Base-by-base conservation (phyloP, 2,888 invertebrate species). In the Neria commutata region DNA sequence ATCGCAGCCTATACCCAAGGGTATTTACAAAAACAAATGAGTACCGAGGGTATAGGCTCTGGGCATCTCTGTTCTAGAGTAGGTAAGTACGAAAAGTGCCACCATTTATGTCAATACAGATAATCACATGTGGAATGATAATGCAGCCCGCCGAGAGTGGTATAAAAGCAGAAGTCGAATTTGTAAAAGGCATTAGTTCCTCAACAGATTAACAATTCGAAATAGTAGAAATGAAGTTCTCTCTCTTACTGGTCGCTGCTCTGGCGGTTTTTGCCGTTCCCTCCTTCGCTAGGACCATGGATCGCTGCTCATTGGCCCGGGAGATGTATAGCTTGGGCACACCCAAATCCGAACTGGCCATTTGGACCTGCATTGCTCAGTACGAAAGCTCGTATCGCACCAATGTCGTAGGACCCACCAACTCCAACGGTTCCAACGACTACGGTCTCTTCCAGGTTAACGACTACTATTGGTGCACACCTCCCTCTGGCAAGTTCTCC, bases 371-470 rank as follows among this genome's bases (percentile, higher is more conserved):
- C 60, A 67, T 74, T 58, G 72, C 69, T n/a, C 56, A 74, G 61
- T 63, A 67, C 26, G 70, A 73, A 63, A 74, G 69, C 49, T 64
- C 63, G 25, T 78, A 81, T 42, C 79, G 81, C 45, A 84, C 85
- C 0, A 66, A 78, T 17, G 81, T 77, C 1, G 74, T 81, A 2
- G 83, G 85, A 0, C 78, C 75, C 2, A n/a, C n/a, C n/a, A 85
- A 85, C 71, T 66, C 58, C 1, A 82, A 85, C 61, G 84, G 85
- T 1, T 76, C 79, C 55, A 69, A 69, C 42, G 82, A 83, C 67
- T 82, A 72, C 59, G 79, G 79, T n/a, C 67, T 79, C 56, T 79
- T 78, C 66, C 79, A 80, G 68, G 72, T 79, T 52, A 79, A 78
- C 65, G 68, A 77, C 63, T 66, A 65, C 50, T 79, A 71, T 63